Evolutionary conservation across 2,797 vertebrate genomes (phyloP).

Genomic region (Platyrinchus mystaceus): DNA sequence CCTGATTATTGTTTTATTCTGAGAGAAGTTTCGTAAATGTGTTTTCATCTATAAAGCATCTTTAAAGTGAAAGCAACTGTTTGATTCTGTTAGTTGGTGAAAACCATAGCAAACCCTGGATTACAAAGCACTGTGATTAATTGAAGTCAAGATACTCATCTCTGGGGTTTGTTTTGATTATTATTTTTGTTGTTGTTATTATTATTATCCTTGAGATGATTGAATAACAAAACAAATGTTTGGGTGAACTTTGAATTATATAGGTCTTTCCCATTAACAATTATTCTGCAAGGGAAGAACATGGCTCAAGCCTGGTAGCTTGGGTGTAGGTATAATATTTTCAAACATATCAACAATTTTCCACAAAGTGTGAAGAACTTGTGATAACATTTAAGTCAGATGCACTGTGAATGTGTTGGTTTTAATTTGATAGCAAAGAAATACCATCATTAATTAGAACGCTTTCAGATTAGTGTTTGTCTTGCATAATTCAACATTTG

Average conservation of each 20-base stretch:
- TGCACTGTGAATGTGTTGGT: background rate
- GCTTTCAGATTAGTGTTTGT: constrained; percentile 60
- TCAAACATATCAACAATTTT: background rate
- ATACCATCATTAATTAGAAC: constrained; percentile 61
- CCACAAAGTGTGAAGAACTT: background rate
- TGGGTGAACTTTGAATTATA: constrained; percentile 21
- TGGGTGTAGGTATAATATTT: background rate
- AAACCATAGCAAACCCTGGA: constrained; percentile 12
- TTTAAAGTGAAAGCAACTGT: constrained; percentile 58
- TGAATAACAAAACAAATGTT: background rate
- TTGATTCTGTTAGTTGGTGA: constrained; percentile 50
- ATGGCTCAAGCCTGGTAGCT: background rate
- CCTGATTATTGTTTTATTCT: constrained; percentile 56
- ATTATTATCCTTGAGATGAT: background rate
- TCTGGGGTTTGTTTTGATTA: background rate
- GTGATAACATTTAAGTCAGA: constrained; percentile 19
- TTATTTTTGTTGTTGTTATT: background rate
- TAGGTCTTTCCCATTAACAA: background rate
- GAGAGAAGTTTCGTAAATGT: constrained; percentile 38
- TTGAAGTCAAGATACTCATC: constrained; percentile 52
- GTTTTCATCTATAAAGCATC: constrained; percentile 47
- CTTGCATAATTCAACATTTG: constrained; percentile 62
- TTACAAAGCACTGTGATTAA: constrained; percentile 60
- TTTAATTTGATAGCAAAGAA: constrained; percentile 56
- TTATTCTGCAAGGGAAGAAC: background rate